Evolutionary conservation across 2,797 vertebrate genomes (phyloP).

Genomic region (Myripristis jacobus): DNA sequence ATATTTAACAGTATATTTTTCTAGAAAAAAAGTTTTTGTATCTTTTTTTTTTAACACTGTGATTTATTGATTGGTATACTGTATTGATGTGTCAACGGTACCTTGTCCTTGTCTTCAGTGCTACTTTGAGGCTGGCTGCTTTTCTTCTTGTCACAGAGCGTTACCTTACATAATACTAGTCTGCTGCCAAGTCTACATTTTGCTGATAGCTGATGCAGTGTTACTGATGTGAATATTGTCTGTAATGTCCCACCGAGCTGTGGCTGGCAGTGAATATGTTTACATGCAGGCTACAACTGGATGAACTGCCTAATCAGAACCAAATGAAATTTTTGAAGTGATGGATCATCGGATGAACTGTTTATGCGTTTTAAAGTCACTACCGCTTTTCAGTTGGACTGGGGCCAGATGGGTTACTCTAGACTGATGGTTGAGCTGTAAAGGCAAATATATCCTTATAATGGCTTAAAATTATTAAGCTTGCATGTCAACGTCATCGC

Average conservation of each 20-base stretch:
- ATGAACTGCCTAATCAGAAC: conserved; percentile 20
- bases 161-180: conserved; percentile 22
- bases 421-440: conserved; percentile 3
- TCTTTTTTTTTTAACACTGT: conserved; percentile 52
- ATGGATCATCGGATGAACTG: not conserved
- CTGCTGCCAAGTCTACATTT: conserved; percentile 37
- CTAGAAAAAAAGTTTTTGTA: conserved; percentile 49
- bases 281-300: conserved; percentile 42
- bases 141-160: conserved; percentile 31
- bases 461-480: conserved; percentile 12
- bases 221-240: conserved; percentile 42
- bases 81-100: conserved; percentile 53
- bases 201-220: conserved; percentile 32
- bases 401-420: not conserved
- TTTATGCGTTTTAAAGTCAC: conserved; percentile 2
- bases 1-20: conserved; percentile 77
- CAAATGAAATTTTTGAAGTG: conserved; percentile 31
- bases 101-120: conserved; percentile 43
- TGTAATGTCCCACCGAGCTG: conserved; percentile 21
- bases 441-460: not conserved
- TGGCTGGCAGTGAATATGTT: conserved; percentile 25
- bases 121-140: conserved; percentile 35
- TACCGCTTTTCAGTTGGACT: not conserved
- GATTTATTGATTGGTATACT: conserved; percentile 63
- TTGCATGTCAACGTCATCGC: conserved; percentile 40